Conservation (phyloP, 2,888 invertebrate genomes). For the Branchellion lobata region DNA sequence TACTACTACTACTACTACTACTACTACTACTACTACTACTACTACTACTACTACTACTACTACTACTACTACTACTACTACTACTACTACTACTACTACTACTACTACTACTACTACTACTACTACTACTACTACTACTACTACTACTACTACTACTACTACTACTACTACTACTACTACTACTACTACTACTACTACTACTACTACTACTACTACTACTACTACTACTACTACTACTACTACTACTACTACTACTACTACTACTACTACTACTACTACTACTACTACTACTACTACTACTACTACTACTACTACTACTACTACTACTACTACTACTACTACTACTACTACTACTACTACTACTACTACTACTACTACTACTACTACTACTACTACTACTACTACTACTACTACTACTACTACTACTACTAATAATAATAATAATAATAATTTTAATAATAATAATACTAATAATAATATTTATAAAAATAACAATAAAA, state of each 20-base stretch:
- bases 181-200: conserved; percentile 33
- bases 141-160: conserved; percentile 30
- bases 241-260: conserved; percentile 30
- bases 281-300: conserved; percentile 30
- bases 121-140: conserved; percentile 35
- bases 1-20: conserved; percentile 13
- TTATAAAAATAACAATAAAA: too few relatives aligned
- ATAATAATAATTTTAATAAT: neutral
- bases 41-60: conserved; percentile 18
- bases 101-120: conserved; percentile 15
- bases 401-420: conserved; percentile 32
- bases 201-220: conserved; percentile 30
- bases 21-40: conserved; percentile 10
- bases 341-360: conserved; percentile 27
- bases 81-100: conserved; percentile 28
- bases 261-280: conserved; percentile 30
- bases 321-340: conserved; percentile 30
- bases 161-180: conserved; percentile 32
- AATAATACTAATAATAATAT: neutral
- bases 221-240: conserved; percentile 30
- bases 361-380: conserved; percentile 28
- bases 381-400: conserved; percentile 31
- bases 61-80: conserved; percentile 18
- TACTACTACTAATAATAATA: conserved; percentile 3
- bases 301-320: conserved; percentile 30